phyloP scores from a whole-genome alignment of 2,113 vertebrate species.

The Nycticorax nycticorax region DNA sequence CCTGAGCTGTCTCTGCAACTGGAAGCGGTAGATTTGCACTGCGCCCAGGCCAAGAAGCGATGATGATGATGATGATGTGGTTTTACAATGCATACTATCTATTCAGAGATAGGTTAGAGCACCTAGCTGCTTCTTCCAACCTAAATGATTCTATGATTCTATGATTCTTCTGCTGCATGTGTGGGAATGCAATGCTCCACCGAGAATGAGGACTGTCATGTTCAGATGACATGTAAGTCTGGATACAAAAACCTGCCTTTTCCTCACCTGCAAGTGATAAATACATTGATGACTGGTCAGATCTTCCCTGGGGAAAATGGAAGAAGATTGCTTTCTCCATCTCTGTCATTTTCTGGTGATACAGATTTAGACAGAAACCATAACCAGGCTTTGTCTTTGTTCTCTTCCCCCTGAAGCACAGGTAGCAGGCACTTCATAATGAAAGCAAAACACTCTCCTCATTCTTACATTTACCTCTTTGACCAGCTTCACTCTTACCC shows the following conservation, averaged over 20 bases:
- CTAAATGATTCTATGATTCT: too few relatives aligned
- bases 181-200: neutral
- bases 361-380: neutral
- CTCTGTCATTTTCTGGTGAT: neutral
- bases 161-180: neutral
- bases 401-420: neutral
- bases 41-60: neutral
- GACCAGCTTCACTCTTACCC: neutral
- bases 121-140: neutral
- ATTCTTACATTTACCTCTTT: neutral
- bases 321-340: neutral
- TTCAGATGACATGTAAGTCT: neutral
- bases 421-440: neutral
- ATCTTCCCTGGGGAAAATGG: neutral
- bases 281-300: neutral
- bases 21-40: neutral
- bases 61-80: neutral
- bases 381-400: neutral
- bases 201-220: neutral
- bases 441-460: neutral
- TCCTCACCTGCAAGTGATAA: neutral
- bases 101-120: neutral
- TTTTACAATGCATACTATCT: neutral
- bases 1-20: neutral
- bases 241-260: neutral